Evolutionary conservation across 2,113 vertebrate species (phyloP), one percentile per base, ranked within the genome.

Genomic region (Garra rufa): DNA sequence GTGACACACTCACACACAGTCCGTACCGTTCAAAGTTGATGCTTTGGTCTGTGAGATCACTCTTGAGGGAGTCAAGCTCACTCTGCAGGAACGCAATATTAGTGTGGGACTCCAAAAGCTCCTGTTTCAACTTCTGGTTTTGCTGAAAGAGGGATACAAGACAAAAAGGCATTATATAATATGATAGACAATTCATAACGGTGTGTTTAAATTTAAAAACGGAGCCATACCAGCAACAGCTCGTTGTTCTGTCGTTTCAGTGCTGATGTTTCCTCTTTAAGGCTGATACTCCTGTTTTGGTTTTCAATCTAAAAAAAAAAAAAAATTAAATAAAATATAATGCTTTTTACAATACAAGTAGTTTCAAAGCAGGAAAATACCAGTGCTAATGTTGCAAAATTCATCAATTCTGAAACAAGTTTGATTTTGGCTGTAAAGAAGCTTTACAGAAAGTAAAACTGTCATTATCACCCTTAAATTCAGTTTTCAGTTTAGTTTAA

Each of bases 21-120:
- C 65, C 6, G 14, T 90, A 99, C 97, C 95, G 93, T 91, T 98
- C 97, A 57, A 89, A 94, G 93, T 93, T 97, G 87, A 99, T 94
- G 93, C 94, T 97, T 78, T 97, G 97, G 92, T 98, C 96, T 0
- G 96, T 96, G 85, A 96, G 93, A 86, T 99, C 97, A 34, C 95
- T 98, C 94, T 98, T 99, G 88, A 99, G 92, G 21, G 95, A 90
- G 92, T 98, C 98, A 89, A 99, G 92, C 86, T 99, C 98, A 87
- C 97, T 99, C 88, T 96, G 97, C 57, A 99, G 92, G 89, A 96
- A 96, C 28, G 97, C 96, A 55, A 98, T 94, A 88, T 92, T 97
- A 83, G 97, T 99, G 85, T 98, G 97, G 15, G 97, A 96, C 92
- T 95, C 97, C 92, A 99, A 83, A 87, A 99, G 94, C 34, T 99